phyloP scores from a whole-genome alignment of 2,113 vertebrate genomes.

The Gnathonemus longibarbis region DNA sequence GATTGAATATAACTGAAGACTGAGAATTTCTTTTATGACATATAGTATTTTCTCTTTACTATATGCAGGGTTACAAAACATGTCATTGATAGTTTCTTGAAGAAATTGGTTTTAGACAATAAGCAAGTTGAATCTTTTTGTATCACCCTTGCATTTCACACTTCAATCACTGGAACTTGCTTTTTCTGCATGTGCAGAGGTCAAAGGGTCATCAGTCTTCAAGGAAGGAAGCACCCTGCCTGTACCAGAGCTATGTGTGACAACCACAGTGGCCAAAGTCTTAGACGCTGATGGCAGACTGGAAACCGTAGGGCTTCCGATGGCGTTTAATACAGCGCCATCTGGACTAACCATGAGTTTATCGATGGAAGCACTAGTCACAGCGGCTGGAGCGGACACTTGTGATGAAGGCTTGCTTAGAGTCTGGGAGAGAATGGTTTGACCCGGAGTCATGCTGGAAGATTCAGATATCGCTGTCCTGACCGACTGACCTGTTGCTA shows the following conservation, averaged over 20 bases:
- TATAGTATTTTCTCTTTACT: constrained; percentile 4
- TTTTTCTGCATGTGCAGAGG: constrained; percentile 33
- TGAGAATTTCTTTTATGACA: not conserved
- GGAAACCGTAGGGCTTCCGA: constrained; percentile 56
- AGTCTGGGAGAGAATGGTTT: constrained; percentile 29
- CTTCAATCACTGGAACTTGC: constrained; percentile 35
- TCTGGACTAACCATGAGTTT: constrained; percentile 84
- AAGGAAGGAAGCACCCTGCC: constrained; percentile 52
- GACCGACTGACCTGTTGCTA: constrained; percentile 40
- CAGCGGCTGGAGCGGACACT: constrained; percentile 50
- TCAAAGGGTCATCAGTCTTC: constrained; percentile 49
- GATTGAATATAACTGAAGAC: not conserved
- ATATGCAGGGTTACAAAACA: constrained; percentile 26
- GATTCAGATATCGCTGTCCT: constrained; percentile 31
- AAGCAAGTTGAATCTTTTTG: not conserved
- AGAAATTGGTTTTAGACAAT: not conserved
- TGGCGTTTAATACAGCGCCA: constrained; percentile 76
- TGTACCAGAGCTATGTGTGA: constrained; percentile 57
- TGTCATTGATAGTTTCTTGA: not conserved
- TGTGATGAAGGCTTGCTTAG: constrained; percentile 39
- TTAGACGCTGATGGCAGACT: constrained; percentile 55
- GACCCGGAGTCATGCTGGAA: constrained; percentile 29
- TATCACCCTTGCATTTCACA: not conserved
- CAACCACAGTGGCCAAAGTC: constrained; percentile 53
- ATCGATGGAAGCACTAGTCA: constrained; percentile 61